phyloP scores from a whole-genome alignment of 2,797 vertebrate species.

The Mastacembelus armatus region DNA sequence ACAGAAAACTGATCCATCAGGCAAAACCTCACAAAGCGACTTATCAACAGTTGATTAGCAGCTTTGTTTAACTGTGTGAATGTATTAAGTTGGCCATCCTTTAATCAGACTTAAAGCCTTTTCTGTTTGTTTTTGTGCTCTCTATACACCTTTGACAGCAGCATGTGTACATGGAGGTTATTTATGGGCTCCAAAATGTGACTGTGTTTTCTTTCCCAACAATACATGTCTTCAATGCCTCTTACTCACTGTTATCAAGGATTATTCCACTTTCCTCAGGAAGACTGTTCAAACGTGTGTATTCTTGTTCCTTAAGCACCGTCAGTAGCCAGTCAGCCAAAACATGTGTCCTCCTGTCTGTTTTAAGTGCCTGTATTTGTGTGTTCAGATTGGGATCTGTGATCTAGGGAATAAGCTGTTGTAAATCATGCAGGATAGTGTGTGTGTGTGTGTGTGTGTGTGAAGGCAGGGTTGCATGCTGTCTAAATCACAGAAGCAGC shows the following conservation, averaged over 20 bases:
- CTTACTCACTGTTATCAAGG: slow-evolving; percentile 72
- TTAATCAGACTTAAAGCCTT: slow-evolving; percentile 18
- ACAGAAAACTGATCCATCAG: background rate
- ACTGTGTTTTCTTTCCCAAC: slow-evolving; percentile 51
- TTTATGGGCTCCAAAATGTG: slow-evolving; percentile 40
- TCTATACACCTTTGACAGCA: slow-evolving; percentile 36
- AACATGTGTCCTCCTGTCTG: slow-evolving; percentile 77
- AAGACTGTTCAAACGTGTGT: slow-evolving; percentile 68
- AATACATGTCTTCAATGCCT: slow-evolving; percentile 59
- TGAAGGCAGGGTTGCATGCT: background rate
- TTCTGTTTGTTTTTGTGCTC: slow-evolving; percentile 44
- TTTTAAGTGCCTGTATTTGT: slow-evolving; percentile 71
- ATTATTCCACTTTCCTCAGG: slow-evolving; percentile 60
- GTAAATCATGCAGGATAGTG: slow-evolving; percentile 66
- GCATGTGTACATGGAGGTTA: slow-evolving; percentile 59
- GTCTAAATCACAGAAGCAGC: slow-evolving; percentile 42
- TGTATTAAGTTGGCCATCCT: slow-evolving; percentile 6
- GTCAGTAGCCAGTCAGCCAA: slow-evolving; percentile 66
- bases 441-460: slow-evolving; percentile 14
- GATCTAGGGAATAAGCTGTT: slow-evolving; percentile 57
- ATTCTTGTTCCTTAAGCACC: slow-evolving; percentile 62
- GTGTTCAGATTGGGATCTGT: slow-evolving; percentile 67
- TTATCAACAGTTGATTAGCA: slow-evolving; percentile 12
- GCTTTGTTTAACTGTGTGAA: slow-evolving; percentile 26
- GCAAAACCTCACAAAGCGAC: background rate